Percentiles rank a stretch among this genome's conserved stretches.
phyloP scores from a whole-genome alignment of 2,113 vertebrate genomes.

The Gorsachius goisagi region DNA sequence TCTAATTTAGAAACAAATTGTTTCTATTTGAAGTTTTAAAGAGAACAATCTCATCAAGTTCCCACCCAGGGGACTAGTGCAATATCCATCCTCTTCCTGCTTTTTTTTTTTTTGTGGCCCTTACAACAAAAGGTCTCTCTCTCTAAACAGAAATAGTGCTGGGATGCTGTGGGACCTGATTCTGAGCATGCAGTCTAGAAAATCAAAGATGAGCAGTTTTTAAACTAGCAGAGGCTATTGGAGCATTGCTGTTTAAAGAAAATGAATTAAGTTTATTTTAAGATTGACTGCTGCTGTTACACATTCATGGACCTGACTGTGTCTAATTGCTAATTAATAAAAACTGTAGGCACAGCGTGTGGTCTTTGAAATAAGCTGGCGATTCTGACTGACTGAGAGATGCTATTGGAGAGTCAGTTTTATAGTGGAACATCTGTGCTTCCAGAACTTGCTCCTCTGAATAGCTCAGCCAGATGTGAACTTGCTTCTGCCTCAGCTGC shows the following conservation, averaged over 20 bases:
- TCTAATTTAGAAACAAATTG: neutral
- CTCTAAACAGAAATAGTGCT: neutral
- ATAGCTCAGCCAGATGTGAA: neutral
- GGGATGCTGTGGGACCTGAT: neutral
- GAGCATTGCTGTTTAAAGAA: neutral
- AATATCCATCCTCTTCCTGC: neutral
- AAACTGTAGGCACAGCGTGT: neutral
- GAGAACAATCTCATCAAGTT: neutral
- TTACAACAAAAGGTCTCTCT: neutral
- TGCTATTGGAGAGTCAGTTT: neutral
- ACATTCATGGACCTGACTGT: neutral
- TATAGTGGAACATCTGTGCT: neutral
- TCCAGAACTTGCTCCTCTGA: neutral
- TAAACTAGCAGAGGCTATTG: neutral
- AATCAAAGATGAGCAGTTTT: neutral
- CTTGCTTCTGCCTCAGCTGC: neutral
- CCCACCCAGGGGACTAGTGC: neutral
- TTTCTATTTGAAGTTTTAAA: constrained; percentile 29
- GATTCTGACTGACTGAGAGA: neutral
- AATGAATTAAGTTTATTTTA: neutral
- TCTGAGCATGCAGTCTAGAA: neutral
- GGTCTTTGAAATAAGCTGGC: neutral
- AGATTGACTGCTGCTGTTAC: neutral
- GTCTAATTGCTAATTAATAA: neutral
- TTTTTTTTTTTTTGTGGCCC: neutral